Base-by-base conservation (phyloP, 2,888 invertebrate genomes). In the Drosophila ustulata region DNA sequence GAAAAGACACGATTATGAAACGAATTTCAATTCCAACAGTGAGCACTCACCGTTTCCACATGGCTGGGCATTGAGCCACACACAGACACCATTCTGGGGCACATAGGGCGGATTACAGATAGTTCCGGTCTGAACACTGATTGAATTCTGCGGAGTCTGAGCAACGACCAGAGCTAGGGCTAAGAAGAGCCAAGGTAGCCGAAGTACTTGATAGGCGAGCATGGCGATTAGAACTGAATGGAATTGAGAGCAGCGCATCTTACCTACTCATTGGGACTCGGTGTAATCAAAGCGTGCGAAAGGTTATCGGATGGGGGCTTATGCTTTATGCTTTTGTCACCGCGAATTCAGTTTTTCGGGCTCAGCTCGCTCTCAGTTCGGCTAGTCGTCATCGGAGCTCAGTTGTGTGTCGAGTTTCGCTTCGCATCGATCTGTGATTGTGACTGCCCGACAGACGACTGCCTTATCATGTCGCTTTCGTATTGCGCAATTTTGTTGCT, bases 161-260 rank as follows among this genome's bases (percentile, higher is more conserved):
- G 69, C 64, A 0, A 5, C n/a, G 13, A 28, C 32, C 1, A 47
- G 32, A 23, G 34, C 57, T 32, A 69, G 49, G 25, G 63, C 55
- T 57, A 65, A 18, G 23, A 78, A 41, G 49, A 84, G 52, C 52
- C 75, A 66, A 59, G 67, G 57, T 52, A 58, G 49, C 52, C 50
- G 55, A 18, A 61, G 5, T 18, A 78, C 83, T 71, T 73, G 68
- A 61, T 59, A 56, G 68, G 11, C 61, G 65, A 56, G 63, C 83
- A 84, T 84, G 7, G 30, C 69, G 87, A 82, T 68, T 70, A 58
- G 41, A 74, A 80, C 80, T 83, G 51, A 82, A 23, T 3, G 11
- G 5, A 18, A 18, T 3, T 4, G 34, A 39, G 23, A 50, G 8
- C 39, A 8, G 13, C 9, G 8, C 28, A 28, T 18, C 11, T 13